Evolutionary conservation across 1,140 invertebrate species (phyloP), one percentile per base, ranked within the genome.

Genomic region (Mactra quadrangularis): DNA sequence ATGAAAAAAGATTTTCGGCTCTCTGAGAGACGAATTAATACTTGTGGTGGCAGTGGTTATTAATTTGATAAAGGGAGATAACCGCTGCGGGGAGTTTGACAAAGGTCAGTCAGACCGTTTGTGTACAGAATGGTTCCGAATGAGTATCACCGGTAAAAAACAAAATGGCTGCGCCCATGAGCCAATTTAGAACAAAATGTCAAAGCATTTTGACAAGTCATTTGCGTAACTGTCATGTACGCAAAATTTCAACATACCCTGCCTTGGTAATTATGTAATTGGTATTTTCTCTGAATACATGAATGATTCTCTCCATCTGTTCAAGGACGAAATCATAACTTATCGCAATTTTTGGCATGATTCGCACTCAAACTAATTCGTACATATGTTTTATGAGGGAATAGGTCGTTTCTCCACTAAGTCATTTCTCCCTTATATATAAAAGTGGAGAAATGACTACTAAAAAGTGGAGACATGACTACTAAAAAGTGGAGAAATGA

Each of bases 101-200:
- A n/a, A n/a, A n/a, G n/a, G n/a, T n/a, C n/a, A n/a, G n/a, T n/a
- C n/a, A n/a, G n/a, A n/a, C n/a, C n/a, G n/a, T n/a, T n/a, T n/a
- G n/a, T n/a, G n/a, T n/a, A n/a, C n/a, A n/a, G n/a, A n/a, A n/a
- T n/a, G n/a, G n/a, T n/a, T n/a, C n/a, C n/a, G n/a, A n/a, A n/a
- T n/a, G n/a, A n/a, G n/a, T n/a, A n/a, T n/a, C n/a, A n/a, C n/a
- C n/a, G n/a, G n/a, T n/a, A n/a, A n/a, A 41, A 41, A 38, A 19
- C 70, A 72, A 72, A 35, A 72, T 72, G 70, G 50, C 70, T 52
- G 70, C 70, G 6, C 31, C 70, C 70, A 72, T 72, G 70, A 72
- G 52, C 38, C 29, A 35, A 31, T 29, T 57, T 35, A 15, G 31
- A 17, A 4, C 45, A 1, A 72, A 27, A 17, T 22, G 35, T 27